Percentiles rank a stretch among this genome's conserved stretches.
Evolutionary conservation across 2,888 invertebrate genomes (phyloP).

Genomic region (Cheilosia pagana): DNA sequence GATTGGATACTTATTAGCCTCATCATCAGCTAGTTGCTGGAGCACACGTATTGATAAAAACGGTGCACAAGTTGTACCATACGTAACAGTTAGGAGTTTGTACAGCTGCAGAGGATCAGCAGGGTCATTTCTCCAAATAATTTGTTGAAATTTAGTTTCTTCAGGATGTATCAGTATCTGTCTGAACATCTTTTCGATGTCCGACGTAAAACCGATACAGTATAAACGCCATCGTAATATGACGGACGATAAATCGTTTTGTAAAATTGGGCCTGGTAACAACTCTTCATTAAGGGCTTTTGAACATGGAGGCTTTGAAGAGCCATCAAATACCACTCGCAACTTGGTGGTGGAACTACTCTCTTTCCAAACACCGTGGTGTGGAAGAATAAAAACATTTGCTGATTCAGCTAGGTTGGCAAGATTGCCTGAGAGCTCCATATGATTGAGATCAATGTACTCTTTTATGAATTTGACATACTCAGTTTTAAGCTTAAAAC

Average conservation of each 20-base stretch:
- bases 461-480: slow-evolving; percentile 17
- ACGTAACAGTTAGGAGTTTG: neutral
- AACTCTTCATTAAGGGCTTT: too few relatives aligned
- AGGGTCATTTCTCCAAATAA: neutral
- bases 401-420: neutral
- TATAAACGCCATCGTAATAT: too few relatives aligned
- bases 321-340: slow-evolving; percentile 22
- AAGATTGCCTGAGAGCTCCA: too few relatives aligned
- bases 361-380: slow-evolving; percentile 32
- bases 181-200: slow-evolving; percentile 9
- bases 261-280: too few relatives aligned
- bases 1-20: neutral
- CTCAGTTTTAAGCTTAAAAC: neutral
- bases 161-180: slow-evolving; percentile 22
- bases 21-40: neutral
- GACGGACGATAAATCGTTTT: too few relatives aligned
- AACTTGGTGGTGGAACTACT: slow-evolving; percentile 15
- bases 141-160: slow-evolving; percentile 14
- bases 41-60: neutral
- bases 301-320: slow-evolving; percentile 10
- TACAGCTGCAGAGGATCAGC: neutral
- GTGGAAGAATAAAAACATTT: slow-evolving; percentile 12
- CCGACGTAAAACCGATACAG: too few relatives aligned
- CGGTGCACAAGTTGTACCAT: too few relatives aligned
- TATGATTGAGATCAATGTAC: slow-evolving; percentile 3